Base-by-base conservation (phyloP, 2,888 invertebrate species). In the Myopa tessellatipennis region DNA sequence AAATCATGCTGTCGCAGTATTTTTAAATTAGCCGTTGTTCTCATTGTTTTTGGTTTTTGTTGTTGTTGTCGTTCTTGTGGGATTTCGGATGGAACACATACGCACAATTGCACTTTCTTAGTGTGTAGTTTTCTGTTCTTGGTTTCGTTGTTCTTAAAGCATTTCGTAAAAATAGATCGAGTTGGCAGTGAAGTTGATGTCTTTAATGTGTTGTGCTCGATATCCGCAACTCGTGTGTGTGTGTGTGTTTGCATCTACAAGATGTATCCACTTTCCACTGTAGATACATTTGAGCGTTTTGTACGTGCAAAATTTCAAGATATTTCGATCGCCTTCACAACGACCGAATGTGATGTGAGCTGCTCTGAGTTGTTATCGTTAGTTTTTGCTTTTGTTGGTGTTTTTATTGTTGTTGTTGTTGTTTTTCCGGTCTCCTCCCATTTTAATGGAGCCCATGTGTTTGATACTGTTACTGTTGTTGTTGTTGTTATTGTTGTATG, bases 1-100 rank as follows among this genome's bases (percentile, higher is more conserved):
- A 71, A 45, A 50, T 50, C 50, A 18, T 69, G 69, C 14, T 69
- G 69, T 50, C 26, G 69, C 69, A 18, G 45, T 69, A 69, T 69
- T 69, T 50, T 69, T 52, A 69, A 69, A 69, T 69, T 18, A 68
- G n/a, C 12, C 7, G 40, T 45, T 16, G 45, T 36, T 65, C 34
- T 65, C 36, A 12, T 10, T 38, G 38, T 26, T 65, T 26, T 7
- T 63, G 6, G 50, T 65, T 65, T 26, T 65, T 68, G n/a, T 38
- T 45, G 50, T 50, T 69, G 69, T 18, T 45, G n/a, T 38, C n/a
- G 50, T 50, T 69, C 50, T 18, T 45, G 34, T 61, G 14, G 61
- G 6, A 18, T 55, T 55, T 55, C 55, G 55, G 55, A 55, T 55
- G 5, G 5, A n/a, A 55, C 55, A 5, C 55, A n/a, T 55, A 16